phyloP scores from a whole-genome alignment of 2,113 vertebrate genomes.

The Phylloscopus trochilus region DNA sequence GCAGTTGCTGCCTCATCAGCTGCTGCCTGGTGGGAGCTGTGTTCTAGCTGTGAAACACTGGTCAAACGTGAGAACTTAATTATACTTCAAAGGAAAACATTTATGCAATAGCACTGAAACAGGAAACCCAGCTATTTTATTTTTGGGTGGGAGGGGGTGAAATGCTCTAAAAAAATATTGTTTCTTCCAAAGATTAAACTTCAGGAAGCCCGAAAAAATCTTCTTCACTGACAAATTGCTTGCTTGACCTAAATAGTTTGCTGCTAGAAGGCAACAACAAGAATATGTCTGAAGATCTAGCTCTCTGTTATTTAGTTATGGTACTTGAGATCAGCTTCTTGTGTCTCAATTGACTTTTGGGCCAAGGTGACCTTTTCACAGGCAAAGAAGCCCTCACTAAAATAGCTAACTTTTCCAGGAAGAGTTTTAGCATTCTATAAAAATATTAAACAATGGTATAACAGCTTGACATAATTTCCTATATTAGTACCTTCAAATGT shows the following conservation, averaged over 20 bases:
- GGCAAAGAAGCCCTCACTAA: background rate
- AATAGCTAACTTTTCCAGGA: background rate
- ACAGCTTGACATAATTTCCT: background rate
- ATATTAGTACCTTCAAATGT: background rate
- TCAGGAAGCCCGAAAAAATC: background rate
- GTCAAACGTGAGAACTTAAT: background rate
- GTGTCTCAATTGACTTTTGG: constrained; percentile 8
- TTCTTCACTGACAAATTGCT: background rate
- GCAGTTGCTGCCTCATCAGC: background rate
- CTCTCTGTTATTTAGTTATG: background rate
- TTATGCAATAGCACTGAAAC: background rate
- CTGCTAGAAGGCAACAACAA: background rate
- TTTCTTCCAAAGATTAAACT: background rate
- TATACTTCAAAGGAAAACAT: background rate
- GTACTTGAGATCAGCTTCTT: background rate
- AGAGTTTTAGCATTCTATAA: background rate
- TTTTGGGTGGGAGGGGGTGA: background rate
- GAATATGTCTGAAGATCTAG: background rate
- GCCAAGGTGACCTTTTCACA: constrained; percentile 10
- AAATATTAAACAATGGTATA: background rate
- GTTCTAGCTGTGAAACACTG: background rate
- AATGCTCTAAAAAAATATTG: background rate
- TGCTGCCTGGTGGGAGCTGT: background rate
- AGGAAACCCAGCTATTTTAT: background rate
- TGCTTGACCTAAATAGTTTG: constrained; percentile 14